phyloP scores from a whole-genome alignment of 2,113 vertebrate genomes.

The Caranx ignobilis region DNA sequence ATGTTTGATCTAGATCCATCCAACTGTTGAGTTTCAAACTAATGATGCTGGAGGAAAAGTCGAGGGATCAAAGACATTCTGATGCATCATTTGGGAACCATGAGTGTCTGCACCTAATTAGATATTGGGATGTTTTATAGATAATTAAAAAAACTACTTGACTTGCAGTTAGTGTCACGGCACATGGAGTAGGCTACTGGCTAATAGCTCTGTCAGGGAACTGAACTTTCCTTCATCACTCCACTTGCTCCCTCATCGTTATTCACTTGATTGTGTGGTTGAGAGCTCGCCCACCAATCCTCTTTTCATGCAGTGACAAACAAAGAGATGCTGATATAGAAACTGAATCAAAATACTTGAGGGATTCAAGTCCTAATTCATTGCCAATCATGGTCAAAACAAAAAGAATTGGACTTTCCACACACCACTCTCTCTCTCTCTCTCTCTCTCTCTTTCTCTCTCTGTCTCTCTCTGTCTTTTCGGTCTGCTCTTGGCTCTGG shows the following conservation, averaged over 20 bases:
- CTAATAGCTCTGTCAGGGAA: too few species aligned
- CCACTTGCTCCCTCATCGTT: not conserved
- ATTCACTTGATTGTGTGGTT: not conserved
- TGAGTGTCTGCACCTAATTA: not conserved
- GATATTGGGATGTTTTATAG: not conserved
- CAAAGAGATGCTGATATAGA: not conserved
- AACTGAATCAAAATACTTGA: not conserved
- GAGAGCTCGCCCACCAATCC: not conserved
- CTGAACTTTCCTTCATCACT: too few species aligned
- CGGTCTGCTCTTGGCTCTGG: not conserved
- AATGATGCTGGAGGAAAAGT: not conserved
- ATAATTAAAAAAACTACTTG: not conserved
- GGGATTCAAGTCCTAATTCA: not conserved
- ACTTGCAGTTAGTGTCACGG: not conserved
- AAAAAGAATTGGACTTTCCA: not conserved
- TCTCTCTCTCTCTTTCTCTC: too few species aligned
- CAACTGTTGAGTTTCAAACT: not conserved
- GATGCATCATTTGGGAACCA: not conserved
- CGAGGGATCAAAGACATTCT: not conserved
- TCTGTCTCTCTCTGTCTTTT: not conserved
- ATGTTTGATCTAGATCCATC: not conserved
- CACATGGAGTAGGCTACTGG: not conserved
- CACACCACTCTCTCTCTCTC: not conserved
- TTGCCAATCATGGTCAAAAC: not conserved
- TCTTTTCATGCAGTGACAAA: not conserved